phyloP scores from a whole-genome alignment of 37 sponge, comb jelly and placozoan species.

The Mnemiopsis leidyi region DNA sequence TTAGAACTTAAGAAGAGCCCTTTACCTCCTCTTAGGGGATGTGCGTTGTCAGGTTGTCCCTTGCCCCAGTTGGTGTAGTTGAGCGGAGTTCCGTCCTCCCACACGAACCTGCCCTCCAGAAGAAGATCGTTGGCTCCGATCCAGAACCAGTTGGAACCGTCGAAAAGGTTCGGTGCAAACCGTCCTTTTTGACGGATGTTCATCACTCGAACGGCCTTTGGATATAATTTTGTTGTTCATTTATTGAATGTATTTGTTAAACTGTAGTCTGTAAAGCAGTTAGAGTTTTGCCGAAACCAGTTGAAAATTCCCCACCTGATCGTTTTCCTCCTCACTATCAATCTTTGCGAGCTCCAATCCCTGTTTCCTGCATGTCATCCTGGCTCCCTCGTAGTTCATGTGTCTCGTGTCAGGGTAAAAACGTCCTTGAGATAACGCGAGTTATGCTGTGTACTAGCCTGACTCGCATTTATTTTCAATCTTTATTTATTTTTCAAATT shows the following conservation, averaged over 20 bases:
- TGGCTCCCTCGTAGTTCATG: neutral
- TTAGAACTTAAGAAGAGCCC: too few species aligned
- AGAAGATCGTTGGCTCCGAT: neutral
- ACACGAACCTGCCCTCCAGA: neutral
- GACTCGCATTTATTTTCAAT: too few species aligned
- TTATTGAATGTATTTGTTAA: too few species aligned
- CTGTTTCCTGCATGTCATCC: neutral
- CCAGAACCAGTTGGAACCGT: conserved; percentile 37
- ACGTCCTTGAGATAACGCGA: neutral
- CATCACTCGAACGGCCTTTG: neutral
- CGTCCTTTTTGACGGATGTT: neutral
- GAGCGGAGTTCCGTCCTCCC: neutral
- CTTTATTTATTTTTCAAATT: too few species aligned
- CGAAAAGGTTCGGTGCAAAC: neutral
- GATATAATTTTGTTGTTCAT: too few species aligned
- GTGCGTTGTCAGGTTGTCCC: conserved; percentile 4
- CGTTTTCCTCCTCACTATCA: conserved; percentile 4
- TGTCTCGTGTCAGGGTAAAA: conserved; percentile 1
- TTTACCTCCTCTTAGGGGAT: conserved; percentile 27
- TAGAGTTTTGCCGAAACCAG: too few species aligned
- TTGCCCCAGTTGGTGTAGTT: conserved; percentile 49
- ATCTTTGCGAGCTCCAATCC: conserved; percentile 41
- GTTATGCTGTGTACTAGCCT: neutral
- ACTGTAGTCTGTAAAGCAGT: too few species aligned
- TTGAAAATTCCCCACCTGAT: too few species aligned